Evolutionary conservation across 2,113 vertebrate species (phyloP).

Genomic region (Mastomys natalensis): DNA sequence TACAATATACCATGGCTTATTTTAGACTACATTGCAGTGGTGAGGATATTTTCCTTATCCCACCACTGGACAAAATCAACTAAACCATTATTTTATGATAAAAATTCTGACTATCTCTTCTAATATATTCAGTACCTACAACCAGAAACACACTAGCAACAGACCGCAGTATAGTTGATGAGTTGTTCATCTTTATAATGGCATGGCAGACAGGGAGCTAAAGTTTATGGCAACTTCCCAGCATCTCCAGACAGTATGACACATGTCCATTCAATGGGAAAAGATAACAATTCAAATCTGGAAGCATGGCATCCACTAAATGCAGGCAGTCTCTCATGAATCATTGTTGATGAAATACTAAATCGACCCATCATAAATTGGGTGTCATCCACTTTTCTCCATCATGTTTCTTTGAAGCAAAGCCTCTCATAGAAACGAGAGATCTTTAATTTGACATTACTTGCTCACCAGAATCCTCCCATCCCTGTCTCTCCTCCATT

Average conservation of each 20-base stretch:
- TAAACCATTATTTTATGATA: neutral
- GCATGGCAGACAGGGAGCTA: neutral
- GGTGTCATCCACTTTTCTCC: neutral
- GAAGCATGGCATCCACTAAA: neutral
- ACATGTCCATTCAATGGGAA: too few species aligned
- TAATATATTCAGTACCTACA: neutral
- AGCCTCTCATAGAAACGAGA: neutral
- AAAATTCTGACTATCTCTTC: neutral
- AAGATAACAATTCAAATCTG: neutral
- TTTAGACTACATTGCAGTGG: neutral
- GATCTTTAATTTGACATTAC: neutral
- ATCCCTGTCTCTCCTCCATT: too few species aligned
- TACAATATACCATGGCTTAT: neutral
- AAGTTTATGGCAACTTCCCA: fast-evolving
- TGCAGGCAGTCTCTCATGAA: neutral
- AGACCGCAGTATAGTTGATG: neutral
- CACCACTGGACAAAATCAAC: neutral
- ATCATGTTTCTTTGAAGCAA: neutral
- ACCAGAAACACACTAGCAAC: neutral
- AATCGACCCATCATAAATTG: neutral
- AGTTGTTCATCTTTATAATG: neutral
- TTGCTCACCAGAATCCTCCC: neutral
- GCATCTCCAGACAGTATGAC: neutral
- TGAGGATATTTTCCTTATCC: neutral
- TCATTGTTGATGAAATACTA: neutral